Evolutionary conservation across 2,797 vertebrate genomes (phyloP).

Genomic region (Chaetophractus vellerosus): DNA sequence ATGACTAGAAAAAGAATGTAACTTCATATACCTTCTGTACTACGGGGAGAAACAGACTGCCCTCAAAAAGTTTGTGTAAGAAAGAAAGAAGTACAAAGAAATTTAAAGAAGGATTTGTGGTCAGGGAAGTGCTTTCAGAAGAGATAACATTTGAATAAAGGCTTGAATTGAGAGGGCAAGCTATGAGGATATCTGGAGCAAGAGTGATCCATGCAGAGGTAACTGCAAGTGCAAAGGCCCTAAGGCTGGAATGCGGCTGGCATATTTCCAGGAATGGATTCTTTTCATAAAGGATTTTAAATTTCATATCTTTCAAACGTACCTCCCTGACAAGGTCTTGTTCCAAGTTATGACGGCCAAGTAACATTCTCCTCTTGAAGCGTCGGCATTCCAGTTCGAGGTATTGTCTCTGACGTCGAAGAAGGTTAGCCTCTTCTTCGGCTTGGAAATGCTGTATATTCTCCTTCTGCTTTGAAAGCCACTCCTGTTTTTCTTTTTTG

Average conservation of each 20-base stretch:
- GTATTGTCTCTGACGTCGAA: slow-evolving; percentile 97
- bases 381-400: slow-evolving; percentile 97
- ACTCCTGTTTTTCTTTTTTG: slow-evolving; percentile 99
- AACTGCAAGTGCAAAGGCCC: not conserved
- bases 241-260: not conserved
- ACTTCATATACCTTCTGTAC: slow-evolving; percentile 31
- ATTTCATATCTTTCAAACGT: slow-evolving; percentile 65
- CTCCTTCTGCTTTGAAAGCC: slow-evolving; percentile 99
- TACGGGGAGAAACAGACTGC: not conserved
- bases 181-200: not conserved
- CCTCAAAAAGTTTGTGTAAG: not conserved
- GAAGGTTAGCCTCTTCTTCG: slow-evolving; percentile 98
- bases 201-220: slow-evolving; percentile 24
- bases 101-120: slow-evolving; percentile 2
- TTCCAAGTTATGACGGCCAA: slow-evolving; percentile 97
- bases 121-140: slow-evolving; percentile 33
- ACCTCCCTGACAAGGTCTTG: slow-evolving; percentile 98
- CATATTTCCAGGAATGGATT: slow-evolving; percentile 4
- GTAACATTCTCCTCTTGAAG: slow-evolving; percentile 97
- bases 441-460: slow-evolving; percentile 99
- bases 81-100: not conserved
- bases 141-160: not conserved
- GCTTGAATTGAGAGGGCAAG: slow-evolving; percentile 15
- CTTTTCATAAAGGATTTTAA: not conserved
- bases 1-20: slow-evolving; percentile 29